Conservation (phyloP, 1,140 invertebrate species). For the Drosophila baimaii region DNA sequence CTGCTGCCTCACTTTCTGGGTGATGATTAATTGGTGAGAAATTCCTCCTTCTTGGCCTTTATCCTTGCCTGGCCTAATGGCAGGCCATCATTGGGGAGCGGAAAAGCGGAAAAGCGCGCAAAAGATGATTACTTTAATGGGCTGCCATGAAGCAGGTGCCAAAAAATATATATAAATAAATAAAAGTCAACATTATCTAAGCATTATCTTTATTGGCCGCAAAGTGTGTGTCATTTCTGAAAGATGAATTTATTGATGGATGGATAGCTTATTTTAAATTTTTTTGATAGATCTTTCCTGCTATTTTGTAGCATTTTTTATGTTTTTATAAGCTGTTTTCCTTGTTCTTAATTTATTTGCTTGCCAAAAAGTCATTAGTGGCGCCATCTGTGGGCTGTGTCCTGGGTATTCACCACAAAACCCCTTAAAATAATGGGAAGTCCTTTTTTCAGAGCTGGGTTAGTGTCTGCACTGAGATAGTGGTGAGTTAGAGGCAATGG, state of each 20-base stretch:
- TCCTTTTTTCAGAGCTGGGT: neutral
- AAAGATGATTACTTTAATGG: constrained; percentile 36
- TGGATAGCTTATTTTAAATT: neutral
- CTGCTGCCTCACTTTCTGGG: neutral
- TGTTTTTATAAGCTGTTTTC: neutral
- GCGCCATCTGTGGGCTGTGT: constrained; percentile 37
- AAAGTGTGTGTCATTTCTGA: constrained; percentile 56
- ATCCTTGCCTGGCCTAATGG: constrained; percentile 65
- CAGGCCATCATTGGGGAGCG: constrained; percentile 51
- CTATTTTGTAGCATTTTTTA: neutral
- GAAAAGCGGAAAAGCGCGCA: constrained; percentile 34
- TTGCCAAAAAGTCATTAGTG: neutral
- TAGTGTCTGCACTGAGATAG: neutral
- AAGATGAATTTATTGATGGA: constrained; percentile 57
- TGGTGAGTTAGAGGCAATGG: neutral
- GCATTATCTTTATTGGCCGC: constrained; percentile 51
- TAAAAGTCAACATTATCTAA: neutral
- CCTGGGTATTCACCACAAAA: constrained; percentile 46
- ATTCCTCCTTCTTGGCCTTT: constrained; percentile 42
- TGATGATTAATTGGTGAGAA: constrained; percentile 70
- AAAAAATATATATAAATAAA: constrained; percentile 18
- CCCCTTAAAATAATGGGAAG: constrained; percentile 43
- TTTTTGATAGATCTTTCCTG: neutral
- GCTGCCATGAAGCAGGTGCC: constrained; percentile 39
- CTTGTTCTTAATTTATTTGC: neutral